Percentiles rank a stretch among this genome's conserved stretches.
Conservation (phyloP, 2,797 vertebrate species). For the Phataginus tetradactyla region DNA sequence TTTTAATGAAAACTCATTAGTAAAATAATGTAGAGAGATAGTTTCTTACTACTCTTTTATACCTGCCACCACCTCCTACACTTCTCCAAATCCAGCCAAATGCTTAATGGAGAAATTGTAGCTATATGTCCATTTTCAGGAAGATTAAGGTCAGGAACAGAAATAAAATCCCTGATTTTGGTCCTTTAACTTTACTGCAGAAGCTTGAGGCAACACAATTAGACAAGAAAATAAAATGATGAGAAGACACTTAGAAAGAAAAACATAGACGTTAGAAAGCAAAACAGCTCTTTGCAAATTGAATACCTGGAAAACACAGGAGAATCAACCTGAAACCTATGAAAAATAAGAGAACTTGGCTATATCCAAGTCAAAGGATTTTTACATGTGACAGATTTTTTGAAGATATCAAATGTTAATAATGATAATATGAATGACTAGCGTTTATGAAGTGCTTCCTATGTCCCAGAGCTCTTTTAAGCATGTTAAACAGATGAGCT, state of each 20-base stretch:
- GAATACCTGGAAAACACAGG: not conserved
- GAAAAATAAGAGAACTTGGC: not conserved
- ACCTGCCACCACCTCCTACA: not conserved
- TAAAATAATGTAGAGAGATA: not conserved
- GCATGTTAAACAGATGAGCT: not conserved
- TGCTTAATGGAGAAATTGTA: not conserved
- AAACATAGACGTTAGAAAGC: not conserved
- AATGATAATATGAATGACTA: not conserved
- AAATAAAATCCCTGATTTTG: not conserved
- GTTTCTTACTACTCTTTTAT: not conserved
- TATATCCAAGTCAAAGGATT: not conserved
- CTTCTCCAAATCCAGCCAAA: not conserved
- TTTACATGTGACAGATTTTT: not conserved
- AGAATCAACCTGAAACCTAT: not conserved
- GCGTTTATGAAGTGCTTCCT: not conserved
- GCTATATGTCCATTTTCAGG: not conserved
- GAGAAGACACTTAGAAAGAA: not conserved
- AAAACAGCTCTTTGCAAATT: conserved; percentile 10
- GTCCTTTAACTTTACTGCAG: not conserved
- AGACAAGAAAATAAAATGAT: not conserved
- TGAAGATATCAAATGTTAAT: not conserved
- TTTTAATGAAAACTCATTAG: not conserved
- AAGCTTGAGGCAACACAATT: not conserved
- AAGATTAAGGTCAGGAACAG: not conserved
- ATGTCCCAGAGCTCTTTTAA: not conserved